phyloP scores from a whole-genome alignment of 2,113 vertebrate genomes.

The human (Homo sapiens) region GRCh38 chr5:169910501-169911000 shows the following conservation, averaged over 20 bases:
- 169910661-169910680: not conserved
- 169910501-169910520: conserved; percentile 63
- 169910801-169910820: not conserved
- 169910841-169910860: no score
- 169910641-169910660: not conserved
- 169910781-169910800: not conserved
- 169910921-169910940: not conserved
- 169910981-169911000: not conserved
- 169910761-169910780: not conserved
- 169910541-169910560: not conserved
- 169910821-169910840: not conserved
- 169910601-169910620: not conserved
- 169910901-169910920: not conserved
- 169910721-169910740: not conserved
- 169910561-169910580: not conserved
- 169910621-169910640: not conserved
- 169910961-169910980: not conserved
- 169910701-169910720: not conserved
- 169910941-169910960: not conserved
- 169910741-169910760: not conserved
- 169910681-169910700: not conserved
- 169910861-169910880: not conserved
- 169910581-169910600: not conserved
- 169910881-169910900: not conserved
- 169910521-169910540: conserved; percentile 57